Evolutionary conservation across 2,888 invertebrate genomes (phyloP).

Genomic region (Dyspetes luteomarginatus): DNA sequence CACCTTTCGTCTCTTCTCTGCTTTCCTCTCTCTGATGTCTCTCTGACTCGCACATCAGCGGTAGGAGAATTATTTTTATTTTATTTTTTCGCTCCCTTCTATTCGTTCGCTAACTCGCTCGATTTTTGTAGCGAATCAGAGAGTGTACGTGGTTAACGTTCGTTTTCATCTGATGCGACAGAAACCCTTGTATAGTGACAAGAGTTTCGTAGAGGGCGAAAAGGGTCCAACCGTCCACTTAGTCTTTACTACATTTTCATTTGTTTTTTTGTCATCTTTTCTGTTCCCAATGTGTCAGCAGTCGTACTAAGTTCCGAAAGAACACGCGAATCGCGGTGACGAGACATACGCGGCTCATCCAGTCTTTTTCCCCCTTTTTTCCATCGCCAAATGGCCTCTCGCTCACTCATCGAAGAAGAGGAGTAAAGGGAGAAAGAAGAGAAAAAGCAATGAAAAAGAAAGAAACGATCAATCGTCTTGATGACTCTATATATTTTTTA

Average conservation of each 20-base stretch:
- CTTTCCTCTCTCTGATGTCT: background rate
- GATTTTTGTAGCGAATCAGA: background rate
- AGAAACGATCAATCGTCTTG: background rate
- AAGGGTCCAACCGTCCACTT: background rate
- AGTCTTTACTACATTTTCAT: background rate
- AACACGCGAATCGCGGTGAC: background rate
- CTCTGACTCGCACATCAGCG: background rate
- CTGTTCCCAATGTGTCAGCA: background rate
- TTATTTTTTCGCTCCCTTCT: background rate
- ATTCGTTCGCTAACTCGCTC: background rate
- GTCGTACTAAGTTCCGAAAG: background rate
- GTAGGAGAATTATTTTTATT: background rate
- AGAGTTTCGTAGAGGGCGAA: too few relatives aligned
- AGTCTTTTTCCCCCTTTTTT: background rate
- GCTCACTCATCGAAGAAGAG: background rate
- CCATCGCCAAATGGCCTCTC: background rate
- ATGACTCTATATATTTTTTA: background rate
- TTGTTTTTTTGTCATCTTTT: background rate
- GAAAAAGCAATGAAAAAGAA: background rate
- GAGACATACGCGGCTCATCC: background rate
- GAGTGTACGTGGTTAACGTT: background rate
- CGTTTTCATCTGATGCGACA: background rate
- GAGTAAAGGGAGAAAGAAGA: background rate
- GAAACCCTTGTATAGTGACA: too few relatives aligned
- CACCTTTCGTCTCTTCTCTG: constrained; percentile 6